Evolutionary conservation across 2,113 vertebrate species (phyloP), one percentile per base, ranked within the genome.

Genomic region (Daubentonia madagascariensis): DNA sequence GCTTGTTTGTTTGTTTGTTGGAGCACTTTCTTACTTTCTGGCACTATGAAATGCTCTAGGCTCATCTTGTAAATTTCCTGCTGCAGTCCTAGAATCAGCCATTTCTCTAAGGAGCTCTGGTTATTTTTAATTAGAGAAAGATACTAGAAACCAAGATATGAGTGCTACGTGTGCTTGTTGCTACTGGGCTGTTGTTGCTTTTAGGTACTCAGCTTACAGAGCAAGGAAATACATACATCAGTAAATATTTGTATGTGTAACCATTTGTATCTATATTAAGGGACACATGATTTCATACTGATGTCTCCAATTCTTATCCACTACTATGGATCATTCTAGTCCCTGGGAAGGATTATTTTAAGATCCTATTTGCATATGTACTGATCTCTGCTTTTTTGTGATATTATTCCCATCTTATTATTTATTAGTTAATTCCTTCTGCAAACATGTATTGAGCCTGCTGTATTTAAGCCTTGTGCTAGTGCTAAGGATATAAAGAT

Each of bases 41-140:
- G 6, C 7, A 22, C 32, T 65, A 7, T 25, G n/a, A 57, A 32
- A 50, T 75, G 10, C 7, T 86, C 8, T 85, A 35, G 54, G 54
- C 20, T 70, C n/a, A 52, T 37, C 20, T 68, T 75, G 9, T 88
- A 28, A 92, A 70, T 48, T 81, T 67, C 28, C 40, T 81, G 28
- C 12, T 87, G 14, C 40, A 70, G 50, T 45, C 9, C 16, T 76
- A 87, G 61, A 88, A 52, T 76, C 40, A 61, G 28, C 59, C 30
- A 40, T 84, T 88, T 88, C 40, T 68, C 59, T 20, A 78, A 54
- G 37, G 45, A 91, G 22, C n/a, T 16, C 4, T 87, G 10, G 8
- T 40, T 83, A 8, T 88, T 87, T 85, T 91, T 95, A 72, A 72
- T 65, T 87, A 57, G n/a, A 52, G 92, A 83, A 96, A 76, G 13